Evolutionary conservation across 1,140 invertebrate species (phyloP).

Genomic region (Rhynchophorus ferrugineus): DNA sequence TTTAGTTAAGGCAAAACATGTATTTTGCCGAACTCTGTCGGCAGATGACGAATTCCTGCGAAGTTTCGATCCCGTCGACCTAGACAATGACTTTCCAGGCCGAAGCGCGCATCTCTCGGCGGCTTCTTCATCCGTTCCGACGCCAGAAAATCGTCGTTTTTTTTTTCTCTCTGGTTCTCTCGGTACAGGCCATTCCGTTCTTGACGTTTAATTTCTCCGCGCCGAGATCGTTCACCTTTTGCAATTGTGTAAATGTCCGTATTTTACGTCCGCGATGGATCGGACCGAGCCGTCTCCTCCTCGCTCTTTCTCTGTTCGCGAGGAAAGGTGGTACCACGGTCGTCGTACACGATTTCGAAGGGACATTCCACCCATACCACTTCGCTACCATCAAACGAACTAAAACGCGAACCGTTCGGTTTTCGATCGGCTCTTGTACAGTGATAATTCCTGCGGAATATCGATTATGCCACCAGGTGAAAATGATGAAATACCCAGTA

Average conservation of each 20-base stretch:
- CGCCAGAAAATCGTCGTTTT: neutral
- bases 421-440: no score
- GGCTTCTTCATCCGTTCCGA: neutral
- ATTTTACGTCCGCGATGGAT: slow-evolving; percentile 14
- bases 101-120: neutral
- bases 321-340: neutral
- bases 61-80: no score
- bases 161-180: neutral
- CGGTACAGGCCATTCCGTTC: neutral
- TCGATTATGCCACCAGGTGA: no score
- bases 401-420: no score
- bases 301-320: slow-evolving; percentile 8
- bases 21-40: no score
- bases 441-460: no score
- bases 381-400: no score
- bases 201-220: neutral
- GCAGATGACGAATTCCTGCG: no score
- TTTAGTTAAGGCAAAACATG: no score
- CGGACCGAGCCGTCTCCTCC: neutral
- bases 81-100: neutral
- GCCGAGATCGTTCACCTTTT: slow-evolving; percentile 23
- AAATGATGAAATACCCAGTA: no score
- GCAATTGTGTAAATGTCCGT: slow-evolving; percentile 21
- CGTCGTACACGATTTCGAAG: neutral
- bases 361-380: no score